These are phyloP conservation scores for Ditylenchus weischeri DNA, from an alignment of 2,888 invertebrate species.

Conservation along the genomic window DNA sequence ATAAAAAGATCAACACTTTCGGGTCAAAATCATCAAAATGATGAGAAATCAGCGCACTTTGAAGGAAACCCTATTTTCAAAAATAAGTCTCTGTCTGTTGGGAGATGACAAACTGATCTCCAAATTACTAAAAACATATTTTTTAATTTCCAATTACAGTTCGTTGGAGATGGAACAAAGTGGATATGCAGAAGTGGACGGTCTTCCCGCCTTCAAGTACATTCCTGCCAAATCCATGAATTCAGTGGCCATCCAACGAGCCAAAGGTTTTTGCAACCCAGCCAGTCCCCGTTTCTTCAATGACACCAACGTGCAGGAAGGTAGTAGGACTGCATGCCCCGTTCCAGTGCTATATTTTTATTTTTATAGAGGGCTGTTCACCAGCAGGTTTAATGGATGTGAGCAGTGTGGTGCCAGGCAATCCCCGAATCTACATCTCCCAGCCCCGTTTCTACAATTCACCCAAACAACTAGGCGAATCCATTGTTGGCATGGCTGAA, in stretches of 20 bases:
- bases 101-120: no score
- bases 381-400: constrained; percentile 55
- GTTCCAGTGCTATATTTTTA: not conserved
- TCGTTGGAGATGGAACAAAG: constrained; percentile 38
- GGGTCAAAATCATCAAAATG: no score
- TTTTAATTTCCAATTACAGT: no score
- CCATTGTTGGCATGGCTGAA: constrained; percentile 42
- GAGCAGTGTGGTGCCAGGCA: constrained; percentile 47
- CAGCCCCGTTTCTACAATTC: constrained; percentile 51
- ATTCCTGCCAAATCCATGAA: constrained; percentile 40
- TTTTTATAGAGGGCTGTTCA: constrained; percentile 41
- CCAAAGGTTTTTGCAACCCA: constrained; percentile 50
- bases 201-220: constrained; percentile 45
- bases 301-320: constrained; percentile 43
- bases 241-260: constrained; percentile 42
- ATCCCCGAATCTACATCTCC: constrained; percentile 51
- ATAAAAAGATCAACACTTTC: no score
- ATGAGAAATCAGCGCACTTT: no score
- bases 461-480: constrained; percentile 41
- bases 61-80: no score
- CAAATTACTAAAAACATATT: no score
- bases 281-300: constrained; percentile 47
- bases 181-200: constrained; percentile 31
- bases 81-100: no score
- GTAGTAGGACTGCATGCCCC: not conserved